Base-by-base conservation (phyloP, 2,113 vertebrate genomes). In the Semnopithecus entellus region DNA sequence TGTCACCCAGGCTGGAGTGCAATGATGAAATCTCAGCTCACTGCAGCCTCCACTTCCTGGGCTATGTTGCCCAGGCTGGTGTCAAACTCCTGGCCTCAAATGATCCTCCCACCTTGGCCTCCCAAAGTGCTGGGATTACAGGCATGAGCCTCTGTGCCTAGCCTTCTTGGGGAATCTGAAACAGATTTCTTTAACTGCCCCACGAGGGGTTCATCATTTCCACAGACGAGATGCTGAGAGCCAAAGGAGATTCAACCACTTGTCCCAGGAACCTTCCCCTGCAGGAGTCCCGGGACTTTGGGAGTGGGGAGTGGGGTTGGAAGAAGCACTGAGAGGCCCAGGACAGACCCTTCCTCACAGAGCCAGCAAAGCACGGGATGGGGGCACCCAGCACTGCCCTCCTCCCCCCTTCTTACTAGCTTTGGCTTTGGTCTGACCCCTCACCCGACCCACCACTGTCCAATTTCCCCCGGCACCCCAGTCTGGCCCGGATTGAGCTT, bases 391-490 rank as follows among this genome's bases (percentile, higher is more conserved):
- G 93, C 88, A 88, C 79, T 82, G 89, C 83, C 93, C 73, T 38
- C 95, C 82, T 88, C 95, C 92, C 83, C 35, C 85, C 93, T 98
- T 98, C 97, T 99, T 98, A 98, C 98, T 98, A 98, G 98, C 98
- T 98, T 97, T 97, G 97, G 96, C 97, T 97, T 11, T 48, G 98
- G 64, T 52, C 97, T 57, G 96, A 80, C 50, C 97, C 97, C 57
- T 59, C 22, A 86, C 76, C 85, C 32, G 7, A 61, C 89, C 91
- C 96, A 96, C 96, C 97, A 98, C 92, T 94, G 97, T 98, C 97
- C 97, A 96, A 97, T 88, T 92, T n/a, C 96, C 68, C 66, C 66
- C 32, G 3, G 66, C 66, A 96, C 96, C 92, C 96, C 90, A 88
- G 91, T 84, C 94, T 92, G 97, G 97, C 93, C 95, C 52, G 81